A percentile compares a stretch with the other conserved stretches of the same genome.
Conservation (phyloP, 2,797 vertebrate species). For the Hipposideros larvatus region DNA sequence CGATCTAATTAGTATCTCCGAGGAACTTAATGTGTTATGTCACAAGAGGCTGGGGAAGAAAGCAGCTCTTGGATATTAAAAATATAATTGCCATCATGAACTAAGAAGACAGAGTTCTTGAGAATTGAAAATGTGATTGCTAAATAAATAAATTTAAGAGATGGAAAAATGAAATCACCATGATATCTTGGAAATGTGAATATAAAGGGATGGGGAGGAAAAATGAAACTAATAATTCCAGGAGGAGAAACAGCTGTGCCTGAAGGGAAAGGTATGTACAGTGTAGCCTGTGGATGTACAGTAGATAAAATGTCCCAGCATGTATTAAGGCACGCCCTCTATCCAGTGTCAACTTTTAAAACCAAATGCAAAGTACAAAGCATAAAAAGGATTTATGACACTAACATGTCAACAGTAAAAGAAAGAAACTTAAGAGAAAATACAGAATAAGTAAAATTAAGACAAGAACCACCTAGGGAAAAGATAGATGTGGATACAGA, state of each 20-base stretch:
- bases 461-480: not conserved
- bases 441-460: not conserved
- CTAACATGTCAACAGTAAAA: not conserved
- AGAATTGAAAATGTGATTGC: conserved; percentile 9
- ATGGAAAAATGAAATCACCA: not conserved
- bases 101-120: conserved; percentile 42
- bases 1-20: not conserved
- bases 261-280: not conserved
- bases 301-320: fast-evolving
- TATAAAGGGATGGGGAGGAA: not conserved
- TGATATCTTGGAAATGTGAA: not conserved
- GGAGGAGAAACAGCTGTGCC: not conserved
- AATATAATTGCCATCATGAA: conserved; percentile 64
- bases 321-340: too few species aligned
- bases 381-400: not conserved
- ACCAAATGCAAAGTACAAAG: not conserved
- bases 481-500: not conserved
- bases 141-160: conserved; percentile 46
- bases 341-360: not conserved
- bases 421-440: not conserved
- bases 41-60: not conserved
- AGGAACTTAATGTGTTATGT: not conserved
- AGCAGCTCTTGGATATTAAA: conserved; percentile 31
- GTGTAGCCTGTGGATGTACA: not conserved
- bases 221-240: not conserved